Conservation (phyloP, 2,797 vertebrate genomes). For the Neopelma chrysocephalum region DNA sequence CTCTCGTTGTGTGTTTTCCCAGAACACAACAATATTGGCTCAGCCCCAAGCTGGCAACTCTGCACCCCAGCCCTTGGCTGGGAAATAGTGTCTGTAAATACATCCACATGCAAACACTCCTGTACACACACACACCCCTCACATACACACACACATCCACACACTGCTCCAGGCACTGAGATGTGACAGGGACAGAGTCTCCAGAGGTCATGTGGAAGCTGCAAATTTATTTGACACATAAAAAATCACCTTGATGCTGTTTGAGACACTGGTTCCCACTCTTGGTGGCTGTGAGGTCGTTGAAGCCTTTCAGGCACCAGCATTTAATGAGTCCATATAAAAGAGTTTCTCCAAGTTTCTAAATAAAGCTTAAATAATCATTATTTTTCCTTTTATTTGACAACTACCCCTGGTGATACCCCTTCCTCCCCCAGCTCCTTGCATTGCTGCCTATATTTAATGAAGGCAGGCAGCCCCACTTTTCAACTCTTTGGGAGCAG, state of each 20-base stretch:
- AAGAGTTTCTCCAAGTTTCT: background rate
- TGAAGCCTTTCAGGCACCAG: background rate
- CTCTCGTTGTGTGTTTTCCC: background rate
- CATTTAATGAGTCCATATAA: background rate
- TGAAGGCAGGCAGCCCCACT: background rate
- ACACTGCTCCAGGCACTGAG: background rate
- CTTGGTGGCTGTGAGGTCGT: background rate
- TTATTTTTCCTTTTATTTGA: background rate
- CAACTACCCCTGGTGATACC: background rate
- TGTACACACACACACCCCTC: background rate
- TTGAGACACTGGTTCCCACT: background rate
- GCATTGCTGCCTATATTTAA: background rate
- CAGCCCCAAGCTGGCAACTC: conserved; percentile 1
- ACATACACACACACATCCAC: background rate
- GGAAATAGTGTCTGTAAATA: background rate
- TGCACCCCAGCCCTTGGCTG: background rate
- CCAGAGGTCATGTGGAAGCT: background rate
- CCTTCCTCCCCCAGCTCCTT: background rate
- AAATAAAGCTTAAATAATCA: background rate
- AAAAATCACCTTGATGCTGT: accelerated
- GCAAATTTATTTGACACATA: background rate
- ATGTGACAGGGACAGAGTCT: background rate
- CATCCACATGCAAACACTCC: background rate
- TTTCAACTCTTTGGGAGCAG: background rate
- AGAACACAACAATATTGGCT: conserved; percentile 58